Percentiles rank a stretch among this genome's conserved stretches.
phyloP scores from a whole-genome alignment of 2,113 vertebrate species.

The Fulica atra region DNA sequence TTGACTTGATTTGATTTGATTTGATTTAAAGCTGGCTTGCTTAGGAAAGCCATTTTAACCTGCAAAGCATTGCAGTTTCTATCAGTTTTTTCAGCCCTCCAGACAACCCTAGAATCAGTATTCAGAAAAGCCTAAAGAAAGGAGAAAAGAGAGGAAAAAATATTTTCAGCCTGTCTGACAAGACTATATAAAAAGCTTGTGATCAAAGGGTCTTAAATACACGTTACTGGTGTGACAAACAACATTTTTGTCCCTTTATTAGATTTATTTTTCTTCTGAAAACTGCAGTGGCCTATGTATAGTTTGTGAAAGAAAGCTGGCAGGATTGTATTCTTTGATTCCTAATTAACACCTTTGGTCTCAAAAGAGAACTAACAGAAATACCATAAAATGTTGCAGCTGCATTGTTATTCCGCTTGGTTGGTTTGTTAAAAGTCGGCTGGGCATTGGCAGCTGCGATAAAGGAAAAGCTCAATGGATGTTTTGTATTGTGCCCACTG shows the following conservation, averaged over 20 bases:
- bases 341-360: conserved; percentile 87
- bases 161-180: conserved; percentile 81
- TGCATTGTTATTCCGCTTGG: conserved; percentile 87
- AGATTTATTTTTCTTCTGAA: conserved; percentile 83
- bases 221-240: conserved; percentile 83
- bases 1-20: not conserved
- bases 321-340: conserved; percentile 83
- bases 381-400: conserved; percentile 87
- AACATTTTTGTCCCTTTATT: conserved; percentile 85
- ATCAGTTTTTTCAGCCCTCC: conserved; percentile 17
- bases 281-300: conserved; percentile 77
- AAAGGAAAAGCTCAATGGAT: conserved; percentile 83
- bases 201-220: conserved; percentile 80
- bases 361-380: conserved; percentile 82
- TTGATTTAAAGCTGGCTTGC: not conserved
- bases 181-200: conserved; percentile 75
- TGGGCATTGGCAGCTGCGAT: conserved; percentile 83
- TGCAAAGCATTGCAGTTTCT: conserved; percentile 22
- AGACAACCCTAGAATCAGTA: conserved; percentile 60
- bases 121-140: conserved; percentile 60
- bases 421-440: conserved; percentile 88
- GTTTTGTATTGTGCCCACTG: conserved; percentile 86
- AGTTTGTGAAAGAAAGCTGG: conserved; percentile 80
- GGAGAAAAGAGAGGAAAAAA: conserved; percentile 68
- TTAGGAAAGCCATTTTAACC: conserved; percentile 36